These are phyloP conservation scores for Rhaphigaster nebulosa DNA, from an alignment of 2,888 invertebrate species.

Conservation along the genomic window DNA sequence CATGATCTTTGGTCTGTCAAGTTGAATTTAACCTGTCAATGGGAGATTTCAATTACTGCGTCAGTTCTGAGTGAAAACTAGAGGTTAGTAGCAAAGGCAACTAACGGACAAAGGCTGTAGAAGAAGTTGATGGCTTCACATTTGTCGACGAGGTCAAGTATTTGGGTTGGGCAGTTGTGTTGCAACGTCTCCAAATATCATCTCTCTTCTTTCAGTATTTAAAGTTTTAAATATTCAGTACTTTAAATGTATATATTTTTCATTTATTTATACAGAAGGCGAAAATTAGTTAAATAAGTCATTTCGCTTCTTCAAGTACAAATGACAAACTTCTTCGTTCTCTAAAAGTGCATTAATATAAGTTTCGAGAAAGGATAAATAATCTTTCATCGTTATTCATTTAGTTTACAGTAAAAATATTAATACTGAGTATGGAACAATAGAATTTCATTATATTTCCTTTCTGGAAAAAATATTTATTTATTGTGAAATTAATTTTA, in stretches of 20 bases:
- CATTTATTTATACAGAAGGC: background rate
- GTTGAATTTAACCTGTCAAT: background rate
- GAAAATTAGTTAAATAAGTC: too few relatives aligned
- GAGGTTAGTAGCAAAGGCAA: background rate
- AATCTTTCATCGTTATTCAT: too few relatives aligned
- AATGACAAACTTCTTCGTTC: too few relatives aligned
- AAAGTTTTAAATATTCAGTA: background rate
- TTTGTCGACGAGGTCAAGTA: constrained; percentile 11
- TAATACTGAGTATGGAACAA: too few relatives aligned
- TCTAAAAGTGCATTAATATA: too few relatives aligned
- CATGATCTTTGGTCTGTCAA: background rate
- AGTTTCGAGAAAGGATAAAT: too few relatives aligned
- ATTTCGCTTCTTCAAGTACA: too few relatives aligned
- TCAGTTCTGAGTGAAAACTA: background rate
- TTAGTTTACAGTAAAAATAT: too few relatives aligned
- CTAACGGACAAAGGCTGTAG: background rate
- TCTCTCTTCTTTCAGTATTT: background rate
- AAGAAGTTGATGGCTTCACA: constrained; percentile 29
- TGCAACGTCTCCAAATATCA: background rate
- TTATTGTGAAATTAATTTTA: too few relatives aligned
- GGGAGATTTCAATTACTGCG: background rate
- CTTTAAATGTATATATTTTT: background rate
- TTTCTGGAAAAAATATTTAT: too few relatives aligned
- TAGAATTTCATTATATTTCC: too few relatives aligned
- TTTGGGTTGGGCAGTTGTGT: background rate